Evolutionary conservation across 2,113 vertebrate species (phyloP).

Genomic region (Oreocharis arfaki): DNA sequence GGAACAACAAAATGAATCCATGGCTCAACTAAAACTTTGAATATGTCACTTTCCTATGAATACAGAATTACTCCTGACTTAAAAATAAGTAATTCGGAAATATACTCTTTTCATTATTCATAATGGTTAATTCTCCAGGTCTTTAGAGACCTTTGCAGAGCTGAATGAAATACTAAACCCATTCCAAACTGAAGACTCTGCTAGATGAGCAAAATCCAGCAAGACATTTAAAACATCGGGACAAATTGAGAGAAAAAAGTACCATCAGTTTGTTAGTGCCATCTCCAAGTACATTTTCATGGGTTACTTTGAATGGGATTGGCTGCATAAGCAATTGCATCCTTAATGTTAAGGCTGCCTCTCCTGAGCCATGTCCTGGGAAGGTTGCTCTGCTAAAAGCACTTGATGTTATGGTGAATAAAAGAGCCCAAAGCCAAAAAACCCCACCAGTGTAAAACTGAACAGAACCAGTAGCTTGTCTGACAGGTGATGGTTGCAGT

Average conservation of each 20-base stretch:
- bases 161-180: background rate
- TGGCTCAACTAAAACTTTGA: background rate
- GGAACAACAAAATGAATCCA: background rate
- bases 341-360: background rate
- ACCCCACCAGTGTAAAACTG: background rate
- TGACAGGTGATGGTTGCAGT: background rate
- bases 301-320: background rate
- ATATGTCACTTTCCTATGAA: background rate
- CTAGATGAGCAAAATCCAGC: background rate
- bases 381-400: background rate
- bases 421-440: background rate
- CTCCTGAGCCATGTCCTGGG: background rate
- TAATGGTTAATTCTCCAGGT: background rate
- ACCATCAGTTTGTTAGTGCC: background rate
- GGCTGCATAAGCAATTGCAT: background rate
- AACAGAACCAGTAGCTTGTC: conserved; percentile 27
- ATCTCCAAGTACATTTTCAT: background rate
- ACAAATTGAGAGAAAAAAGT: background rate
- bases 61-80: background rate
- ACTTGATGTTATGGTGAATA: background rate
- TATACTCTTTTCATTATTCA: background rate
- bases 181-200: background rate
- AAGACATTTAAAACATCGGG: background rate
- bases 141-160: background rate
- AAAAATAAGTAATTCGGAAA: background rate